Base-by-base conservation (phyloP, 2,888 invertebrate species). In the Drosophila kuntzei region DNA sequence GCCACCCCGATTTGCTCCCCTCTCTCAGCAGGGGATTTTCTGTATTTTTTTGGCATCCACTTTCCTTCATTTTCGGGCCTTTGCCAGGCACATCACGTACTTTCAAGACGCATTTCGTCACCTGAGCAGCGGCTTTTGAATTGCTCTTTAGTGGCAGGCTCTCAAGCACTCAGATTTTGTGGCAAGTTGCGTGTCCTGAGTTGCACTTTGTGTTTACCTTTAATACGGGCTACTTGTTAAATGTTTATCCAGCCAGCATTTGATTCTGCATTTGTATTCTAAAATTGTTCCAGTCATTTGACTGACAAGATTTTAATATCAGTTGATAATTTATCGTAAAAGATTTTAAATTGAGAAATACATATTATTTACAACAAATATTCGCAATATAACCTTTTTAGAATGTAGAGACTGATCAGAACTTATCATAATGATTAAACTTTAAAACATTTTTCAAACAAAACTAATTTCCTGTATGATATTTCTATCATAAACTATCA, bases 51-150 rank as follows among this genome's bases (percentile, higher is more conserved):
- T 34, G 39, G 49, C 69, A 67, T 46, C 50, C 51, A 60, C 58
- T 67, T 60, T 58, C 22, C 54, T 46, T 76, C 55, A 66, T 68
- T 81, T 80, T 58, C 36, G 59, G 59, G 61, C 63, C 53, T 55
- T 85, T 71, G 43, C 51, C 58, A 89, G 63, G 84, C 85, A 71
- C 37, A 77, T 87, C 85, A 89, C 85, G 85, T 89, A 72, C 59
- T 72, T 72, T 61, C 54, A 70, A 80, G 71, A 64, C 85, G 71
- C 87, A 80, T 89, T 80, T 85, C 87, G 87, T 89, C 85, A 85
- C 85, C 87, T 79, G 67, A 71, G 79, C 65, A 59, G 49, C 71
- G 74, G 58, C 41, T 18, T 61, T 55, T 57, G 69, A 70, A 79
- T 71, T 51, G 76, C 65, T 66, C 39, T 62, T 75, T 61, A 59